Percentiles rank a stretch among this genome's conserved stretches.
Evolutionary conservation across 1,140 invertebrate species (phyloP).

Genomic region (Zelostemma sp.): DNA sequence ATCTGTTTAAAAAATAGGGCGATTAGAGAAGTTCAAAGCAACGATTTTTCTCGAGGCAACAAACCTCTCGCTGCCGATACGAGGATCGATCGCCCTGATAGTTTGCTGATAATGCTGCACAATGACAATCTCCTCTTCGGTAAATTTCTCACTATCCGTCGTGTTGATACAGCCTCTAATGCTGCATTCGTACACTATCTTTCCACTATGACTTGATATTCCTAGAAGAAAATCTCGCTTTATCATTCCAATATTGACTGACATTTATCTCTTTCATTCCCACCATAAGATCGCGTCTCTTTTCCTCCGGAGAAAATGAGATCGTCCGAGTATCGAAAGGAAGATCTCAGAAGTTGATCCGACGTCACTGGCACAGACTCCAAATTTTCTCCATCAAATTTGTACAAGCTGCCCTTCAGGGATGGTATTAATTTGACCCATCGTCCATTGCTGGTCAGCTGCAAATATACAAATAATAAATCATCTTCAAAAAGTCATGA

Average conservation of each 20-base stretch:
- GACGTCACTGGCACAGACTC: constrained; percentile 88
- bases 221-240: constrained; percentile 63
- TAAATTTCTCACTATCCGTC: constrained; percentile 64
- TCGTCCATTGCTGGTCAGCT: constrained; percentile 89
- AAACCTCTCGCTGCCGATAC: constrained; percentile 84
- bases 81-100: constrained; percentile 87
- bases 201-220: constrained; percentile 81
- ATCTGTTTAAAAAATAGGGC: constrained; percentile 70
- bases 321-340: constrained; percentile 88
- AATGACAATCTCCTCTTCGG: constrained; percentile 77
- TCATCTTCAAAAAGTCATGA: not conserved
- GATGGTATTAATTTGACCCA: constrained; percentile 91
- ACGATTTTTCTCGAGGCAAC: constrained; percentile 5
- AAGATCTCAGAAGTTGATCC: constrained; percentile 86
- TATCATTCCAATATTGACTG: too few relatives aligned
- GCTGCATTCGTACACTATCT: constrained; percentile 83
- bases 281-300: constrained; percentile 76
- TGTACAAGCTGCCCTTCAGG: constrained; percentile 89
- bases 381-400: constrained; percentile 89
- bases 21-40: not conserved
- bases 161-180: constrained; percentile 79
- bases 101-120: constrained; percentile 86
- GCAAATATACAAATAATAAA: constrained; percentile 45
- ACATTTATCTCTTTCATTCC: too few relatives aligned
- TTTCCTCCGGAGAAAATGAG: constrained; percentile 86